phyloP scores from a whole-genome alignment of 2,888 invertebrate genomes.

The Selenia dentaria region DNA sequence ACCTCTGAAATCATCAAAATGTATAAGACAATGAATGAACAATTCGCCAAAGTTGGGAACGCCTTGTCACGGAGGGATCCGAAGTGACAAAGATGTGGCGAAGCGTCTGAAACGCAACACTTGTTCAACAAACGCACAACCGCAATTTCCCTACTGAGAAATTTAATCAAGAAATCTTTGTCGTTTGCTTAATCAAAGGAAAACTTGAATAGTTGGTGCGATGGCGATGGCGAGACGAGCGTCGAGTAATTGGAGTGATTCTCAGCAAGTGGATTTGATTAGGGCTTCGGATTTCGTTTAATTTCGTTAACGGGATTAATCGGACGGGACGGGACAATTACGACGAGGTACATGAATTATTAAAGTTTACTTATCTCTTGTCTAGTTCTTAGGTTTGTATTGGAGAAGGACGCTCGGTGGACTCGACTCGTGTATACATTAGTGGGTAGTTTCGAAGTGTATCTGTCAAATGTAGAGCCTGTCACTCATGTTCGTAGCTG shows the following conservation, averaged over 20 bases:
- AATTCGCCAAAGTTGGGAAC: slow-evolving; percentile 36
- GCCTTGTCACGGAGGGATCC: slow-evolving; percentile 33
- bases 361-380: slow-evolving; percentile 4
- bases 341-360: slow-evolving; percentile 1
- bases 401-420: too few species aligned
- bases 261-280: slow-evolving; percentile 49
- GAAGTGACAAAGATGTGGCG: slow-evolving; percentile 63
- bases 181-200: slow-evolving; percentile 65
- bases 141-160: slow-evolving; percentile 48
- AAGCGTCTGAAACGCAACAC: slow-evolving; percentile 45
- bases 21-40: slow-evolving; percentile 31
- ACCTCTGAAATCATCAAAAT: too few species aligned
- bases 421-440: too few species aligned
- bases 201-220: slow-evolving; percentile 56
- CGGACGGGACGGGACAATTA: slow-evolving; percentile 28
- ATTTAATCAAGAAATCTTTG: slow-evolving; percentile 71
- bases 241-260: slow-evolving; percentile 40
- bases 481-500: too few species aligned
- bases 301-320: slow-evolving; percentile 34
- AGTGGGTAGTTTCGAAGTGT: too few species aligned
- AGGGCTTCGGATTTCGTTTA: slow-evolving; percentile 44
- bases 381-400: neutral
- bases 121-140: slow-evolving; percentile 32
- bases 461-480: too few species aligned
- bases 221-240: slow-evolving; percentile 14